Conservation (phyloP, 2,113 vertebrate species). For the Microcebus ravelobensis region DNA sequence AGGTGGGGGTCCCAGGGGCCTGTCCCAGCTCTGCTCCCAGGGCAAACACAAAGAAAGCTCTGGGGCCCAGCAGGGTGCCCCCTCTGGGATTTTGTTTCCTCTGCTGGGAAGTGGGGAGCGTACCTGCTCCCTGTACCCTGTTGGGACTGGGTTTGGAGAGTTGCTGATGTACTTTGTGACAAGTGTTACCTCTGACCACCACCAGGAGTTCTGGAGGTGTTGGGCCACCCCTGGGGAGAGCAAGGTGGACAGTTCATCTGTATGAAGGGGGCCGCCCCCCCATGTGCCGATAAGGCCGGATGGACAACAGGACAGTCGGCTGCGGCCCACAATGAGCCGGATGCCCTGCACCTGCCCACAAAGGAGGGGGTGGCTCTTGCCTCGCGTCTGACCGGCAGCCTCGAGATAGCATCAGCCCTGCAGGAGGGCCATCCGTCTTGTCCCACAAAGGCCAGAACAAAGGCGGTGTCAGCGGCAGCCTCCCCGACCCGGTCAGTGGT, state of each 20-base stretch:
- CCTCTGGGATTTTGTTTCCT: background rate
- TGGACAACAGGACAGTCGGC: background rate
- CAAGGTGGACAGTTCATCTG: background rate
- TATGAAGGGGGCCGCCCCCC: background rate
- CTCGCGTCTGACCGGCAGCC: constrained; percentile 64
- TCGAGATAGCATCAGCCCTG: constrained; percentile 72
- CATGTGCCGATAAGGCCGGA: constrained; percentile 66
- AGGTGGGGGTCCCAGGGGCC: background rate
- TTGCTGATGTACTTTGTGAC: background rate
- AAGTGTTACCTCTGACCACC: constrained; percentile 1
- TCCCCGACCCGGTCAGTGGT: constrained; percentile 68
- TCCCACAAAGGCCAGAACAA: constrained; percentile 77
- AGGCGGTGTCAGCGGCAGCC: constrained; percentile 66
- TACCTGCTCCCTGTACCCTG: accelerated
- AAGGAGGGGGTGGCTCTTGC: constrained; percentile 49
- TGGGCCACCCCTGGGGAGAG: background rate
- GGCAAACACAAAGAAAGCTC: background rate
- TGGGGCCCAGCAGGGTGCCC: background rate
- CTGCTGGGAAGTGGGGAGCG: background rate
- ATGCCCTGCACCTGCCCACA: constrained; percentile 73
- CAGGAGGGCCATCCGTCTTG: constrained; percentile 74
- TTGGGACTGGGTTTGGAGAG: background rate
- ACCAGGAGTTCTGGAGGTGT: background rate
- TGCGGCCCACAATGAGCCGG: constrained; percentile 69
- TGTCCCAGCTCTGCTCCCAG: background rate